Evolutionary conservation across 2,797 vertebrate species (phyloP).

Genomic region (Salmo trutta): DNA sequence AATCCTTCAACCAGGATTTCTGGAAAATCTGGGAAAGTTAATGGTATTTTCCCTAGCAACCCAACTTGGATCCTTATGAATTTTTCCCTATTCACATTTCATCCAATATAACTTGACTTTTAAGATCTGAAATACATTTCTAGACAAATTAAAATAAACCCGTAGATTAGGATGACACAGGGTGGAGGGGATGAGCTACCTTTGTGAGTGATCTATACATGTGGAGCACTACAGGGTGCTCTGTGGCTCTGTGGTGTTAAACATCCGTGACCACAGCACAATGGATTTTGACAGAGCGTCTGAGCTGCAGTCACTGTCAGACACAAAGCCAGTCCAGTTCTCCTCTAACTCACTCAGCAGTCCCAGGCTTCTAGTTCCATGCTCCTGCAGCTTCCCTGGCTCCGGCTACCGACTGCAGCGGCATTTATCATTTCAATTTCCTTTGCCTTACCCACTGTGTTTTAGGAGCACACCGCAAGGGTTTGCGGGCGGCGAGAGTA

Average conservation of each 20-base stretch:
- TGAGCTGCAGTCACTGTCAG: constrained; percentile 8
- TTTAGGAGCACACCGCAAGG: constrained; percentile 15
- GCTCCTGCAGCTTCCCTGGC: constrained; percentile 2
- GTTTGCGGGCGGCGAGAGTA: constrained; percentile 15
- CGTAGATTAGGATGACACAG: background rate
- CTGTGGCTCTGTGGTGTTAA: background rate
- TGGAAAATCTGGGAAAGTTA: background rate
- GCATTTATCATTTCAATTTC: constrained; percentile 39
- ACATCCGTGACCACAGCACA: constrained; percentile 16
- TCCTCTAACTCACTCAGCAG: constrained; percentile 3
- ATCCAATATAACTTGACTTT: background rate
- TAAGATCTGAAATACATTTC: background rate
- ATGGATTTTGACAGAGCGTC: constrained; percentile 32
- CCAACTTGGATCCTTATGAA: background rate
- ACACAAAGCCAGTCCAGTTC: constrained; percentile 24
- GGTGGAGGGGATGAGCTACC: too few relatives aligned
- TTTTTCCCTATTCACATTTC: background rate
- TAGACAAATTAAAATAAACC: background rate
- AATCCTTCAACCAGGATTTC: background rate
- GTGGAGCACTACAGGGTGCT: background rate
- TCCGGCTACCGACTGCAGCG: constrained; percentile 15
- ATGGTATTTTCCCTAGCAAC: background rate
- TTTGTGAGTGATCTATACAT: background rate
- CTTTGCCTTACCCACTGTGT: constrained; percentile 24
- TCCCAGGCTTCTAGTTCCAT: background rate